phyloP scores from a whole-genome alignment of 2,888 invertebrate species.

The Frankliniella fusca region DNA sequence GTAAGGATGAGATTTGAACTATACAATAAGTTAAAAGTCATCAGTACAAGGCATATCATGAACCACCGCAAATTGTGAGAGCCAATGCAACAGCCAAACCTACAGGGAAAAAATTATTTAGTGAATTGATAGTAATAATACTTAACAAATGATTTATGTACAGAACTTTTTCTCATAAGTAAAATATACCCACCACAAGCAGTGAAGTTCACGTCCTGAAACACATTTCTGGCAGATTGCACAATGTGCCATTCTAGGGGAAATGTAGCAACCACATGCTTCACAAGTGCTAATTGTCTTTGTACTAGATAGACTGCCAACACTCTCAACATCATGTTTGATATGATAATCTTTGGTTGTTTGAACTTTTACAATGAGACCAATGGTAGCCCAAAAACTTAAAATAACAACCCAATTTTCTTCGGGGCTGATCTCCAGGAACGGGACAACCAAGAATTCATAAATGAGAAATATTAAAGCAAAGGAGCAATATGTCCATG shows the following conservation, averaged over 20 bases:
- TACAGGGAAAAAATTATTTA: conserved; percentile 43
- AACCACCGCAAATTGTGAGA: conserved; percentile 73
- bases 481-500: conserved; percentile 68
- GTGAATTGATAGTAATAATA: conserved; percentile 30
- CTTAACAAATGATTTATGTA: neutral
- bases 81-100: conserved; percentile 82
- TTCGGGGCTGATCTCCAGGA: conserved; percentile 64
- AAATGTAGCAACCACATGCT: conserved; percentile 58
- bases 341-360: neutral
- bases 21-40: conserved; percentile 62
- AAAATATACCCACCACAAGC: conserved; percentile 61
- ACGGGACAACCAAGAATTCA: conserved; percentile 64
- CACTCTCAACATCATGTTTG: neutral
- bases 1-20: conserved; percentile 78
- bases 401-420: conserved; percentile 59
- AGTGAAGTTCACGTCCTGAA: conserved; percentile 71
- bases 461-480: conserved; percentile 63
- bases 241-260: conserved; percentile 75
- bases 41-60: conserved; percentile 61
- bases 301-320: neutral
- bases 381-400: conserved; percentile 31
- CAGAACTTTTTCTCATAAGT: neutral
- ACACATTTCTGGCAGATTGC: conserved; percentile 77
- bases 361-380: neutral
- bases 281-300: conserved; percentile 49